These are phyloP conservation scores for Argyrosomus regius DNA, from an alignment of 2,797 vertebrate species.

Conservation along the genomic window DNA sequence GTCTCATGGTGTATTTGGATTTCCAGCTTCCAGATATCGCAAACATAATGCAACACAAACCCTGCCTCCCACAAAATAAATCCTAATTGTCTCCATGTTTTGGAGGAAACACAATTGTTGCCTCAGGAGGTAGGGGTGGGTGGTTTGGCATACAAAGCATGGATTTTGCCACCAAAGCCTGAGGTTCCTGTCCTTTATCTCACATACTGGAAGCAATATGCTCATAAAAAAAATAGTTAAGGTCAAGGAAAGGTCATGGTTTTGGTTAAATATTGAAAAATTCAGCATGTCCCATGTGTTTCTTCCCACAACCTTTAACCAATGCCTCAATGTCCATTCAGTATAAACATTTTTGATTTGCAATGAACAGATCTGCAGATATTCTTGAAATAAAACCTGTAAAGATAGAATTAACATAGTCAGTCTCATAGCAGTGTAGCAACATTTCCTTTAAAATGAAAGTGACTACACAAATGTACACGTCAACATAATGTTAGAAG, in stretches of 20 bases:
- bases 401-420: background rate
- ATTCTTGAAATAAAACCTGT: background rate
- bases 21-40: background rate
- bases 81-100: constrained; percentile 22
- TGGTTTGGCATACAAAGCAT: background rate
- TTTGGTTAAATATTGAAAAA: background rate
- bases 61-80: constrained; percentile 8
- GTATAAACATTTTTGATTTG: background rate
- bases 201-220: background rate
- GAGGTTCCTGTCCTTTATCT: background rate
- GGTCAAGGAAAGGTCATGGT: background rate
- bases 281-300: background rate
- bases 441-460: background rate
- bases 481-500: no score
- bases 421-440: no score
- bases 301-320: background rate
- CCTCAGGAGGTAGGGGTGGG: background rate
- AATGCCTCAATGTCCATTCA: background rate
- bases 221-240: background rate
- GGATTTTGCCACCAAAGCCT: constrained; percentile 3
- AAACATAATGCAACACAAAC: constrained; percentile 12
- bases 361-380: background rate
- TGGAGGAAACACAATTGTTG: constrained; percentile 14
- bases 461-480: background rate
- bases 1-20: background rate